phyloP scores from a whole-genome alignment of 2,113 vertebrate species.

The Ursus arctos region DNA sequence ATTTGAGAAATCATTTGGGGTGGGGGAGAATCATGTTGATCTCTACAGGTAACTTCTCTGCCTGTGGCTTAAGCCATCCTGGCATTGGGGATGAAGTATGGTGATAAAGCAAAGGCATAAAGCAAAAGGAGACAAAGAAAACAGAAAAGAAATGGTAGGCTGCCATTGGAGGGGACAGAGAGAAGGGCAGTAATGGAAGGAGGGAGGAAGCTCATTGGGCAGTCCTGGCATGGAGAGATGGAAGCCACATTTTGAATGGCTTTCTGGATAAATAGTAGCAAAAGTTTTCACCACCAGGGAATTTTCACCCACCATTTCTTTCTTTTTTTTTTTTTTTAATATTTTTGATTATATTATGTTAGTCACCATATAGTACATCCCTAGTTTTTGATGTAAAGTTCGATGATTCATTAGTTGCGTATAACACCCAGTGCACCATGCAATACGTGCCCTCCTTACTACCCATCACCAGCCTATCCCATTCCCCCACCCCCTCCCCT shows the following conservation, averaged over 20 bases:
- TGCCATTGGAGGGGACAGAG: neutral
- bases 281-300: neutral
- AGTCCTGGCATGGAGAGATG: accelerated
- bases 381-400: too few species aligned
- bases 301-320: neutral
- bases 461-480: too few species aligned
- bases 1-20: neutral
- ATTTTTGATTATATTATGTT: too few species aligned
- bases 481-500: too few species aligned
- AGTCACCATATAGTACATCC: too few species aligned
- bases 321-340: too few species aligned
- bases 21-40: neutral
- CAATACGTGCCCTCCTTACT: too few species aligned
- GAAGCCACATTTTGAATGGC: neutral
- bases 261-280: neutral
- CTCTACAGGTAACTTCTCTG: neutral
- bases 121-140: neutral
- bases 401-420: too few species aligned
- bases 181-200: too few species aligned
- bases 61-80: neutral
- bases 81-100: neutral
- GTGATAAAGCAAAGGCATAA: neutral
- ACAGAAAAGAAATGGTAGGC: neutral
- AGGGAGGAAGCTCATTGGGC: neutral
- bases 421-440: too few species aligned